A percentile compares a stretch with the other conserved stretches of the same genome.
These are phyloP conservation scores for Sebastes steindachneri DNA, from an alignment of 2,797 vertebrate genomes.

Conservation along the genomic window DNA sequence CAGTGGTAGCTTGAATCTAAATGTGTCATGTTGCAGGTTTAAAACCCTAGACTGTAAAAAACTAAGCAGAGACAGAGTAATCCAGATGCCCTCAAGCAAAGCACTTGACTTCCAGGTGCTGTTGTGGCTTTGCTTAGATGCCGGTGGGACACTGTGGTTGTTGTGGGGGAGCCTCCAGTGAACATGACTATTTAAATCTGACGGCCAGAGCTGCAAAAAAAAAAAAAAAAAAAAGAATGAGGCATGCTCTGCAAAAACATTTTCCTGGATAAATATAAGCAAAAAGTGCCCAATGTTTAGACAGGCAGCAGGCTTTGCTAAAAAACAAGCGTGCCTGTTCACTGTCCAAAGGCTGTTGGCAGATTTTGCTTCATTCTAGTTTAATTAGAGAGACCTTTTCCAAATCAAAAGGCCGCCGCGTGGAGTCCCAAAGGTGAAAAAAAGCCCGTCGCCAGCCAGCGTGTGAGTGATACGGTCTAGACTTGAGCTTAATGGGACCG, in stretches of 20 bases:
- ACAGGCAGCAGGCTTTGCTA: constrained; percentile 28
- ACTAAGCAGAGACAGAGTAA: not conserved
- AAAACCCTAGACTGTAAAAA: not conserved
- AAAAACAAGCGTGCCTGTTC: constrained; percentile 40
- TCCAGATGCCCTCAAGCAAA: constrained; percentile 20
- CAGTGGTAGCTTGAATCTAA: not conserved
- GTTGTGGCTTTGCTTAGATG: constrained; percentile 19
- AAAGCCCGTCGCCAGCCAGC: constrained; percentile 21
- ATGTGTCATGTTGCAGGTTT: not conserved
- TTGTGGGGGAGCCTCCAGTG: constrained; percentile 2
- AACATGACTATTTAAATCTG: constrained; percentile 26
- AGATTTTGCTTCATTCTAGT: constrained; percentile 43
- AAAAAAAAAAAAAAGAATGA: not conserved
- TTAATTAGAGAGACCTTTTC: constrained; percentile 56
- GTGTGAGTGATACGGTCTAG: constrained; percentile 50
- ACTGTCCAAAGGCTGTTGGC: constrained; percentile 46
- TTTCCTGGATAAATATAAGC: constrained; percentile 26
- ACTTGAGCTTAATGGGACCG: constrained; percentile 39
- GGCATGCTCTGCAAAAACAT: constrained; percentile 16
- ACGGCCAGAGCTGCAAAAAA: constrained; percentile 8
- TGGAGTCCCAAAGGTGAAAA: constrained; percentile 46
- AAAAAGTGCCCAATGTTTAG: constrained; percentile 25
- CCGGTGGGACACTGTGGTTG: not conserved
- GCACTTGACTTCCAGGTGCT: constrained; percentile 47
- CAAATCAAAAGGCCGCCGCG: constrained; percentile 55